Evolutionary conservation across 2,888 invertebrate genomes (phyloP), one percentile per base, ranked within the genome.

Genomic region (Catocala nupta): DNA sequence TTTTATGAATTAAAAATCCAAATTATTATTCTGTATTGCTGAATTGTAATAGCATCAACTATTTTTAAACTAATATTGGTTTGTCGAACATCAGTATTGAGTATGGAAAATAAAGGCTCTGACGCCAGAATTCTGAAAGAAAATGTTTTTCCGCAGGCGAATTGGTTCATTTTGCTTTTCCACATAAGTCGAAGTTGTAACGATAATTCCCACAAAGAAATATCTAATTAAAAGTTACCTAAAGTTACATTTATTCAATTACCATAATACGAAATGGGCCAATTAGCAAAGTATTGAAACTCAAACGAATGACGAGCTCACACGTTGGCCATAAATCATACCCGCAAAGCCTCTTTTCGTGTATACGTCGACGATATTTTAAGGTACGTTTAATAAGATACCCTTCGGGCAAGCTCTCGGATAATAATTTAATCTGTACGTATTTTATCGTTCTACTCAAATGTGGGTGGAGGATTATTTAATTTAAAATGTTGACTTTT

Each of bases 391-490:
- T 65, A 71, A 64, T 70, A 71, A 67, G 60, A 73, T 66, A 63
- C 65, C 63, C 70, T 70, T 63, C 68, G 62, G 69, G 73, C 65
- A 65, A 71, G 54, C 70, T 70, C 63, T 65, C 65, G 68, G 71
- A 73, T 81, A 78, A 82, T 81, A 83, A 81, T 82, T 80, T 81
- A 82, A 83, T 82, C 76, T 80, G 65, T 78, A 71, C 77, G 73
- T 81, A 75, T 77, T 80, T 80, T 73, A 82, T 69, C 78, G 68
- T 55, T 65, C 56, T 55, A 34, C 33, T 59, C 47, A 59, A 63
- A 43, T 59, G 57, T 53, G 44, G 36, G 34, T 48, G 34, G 25
- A 55, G 48, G 44, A 68, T 65, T 52, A 59, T 57, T 55, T 42
- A 47, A 59, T 68, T 61, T 63, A 51, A 59, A 65, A 57, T 42